phyloP scores from a whole-genome alignment of 2,113 vertebrate genomes.

The Passer montanus region DNA sequence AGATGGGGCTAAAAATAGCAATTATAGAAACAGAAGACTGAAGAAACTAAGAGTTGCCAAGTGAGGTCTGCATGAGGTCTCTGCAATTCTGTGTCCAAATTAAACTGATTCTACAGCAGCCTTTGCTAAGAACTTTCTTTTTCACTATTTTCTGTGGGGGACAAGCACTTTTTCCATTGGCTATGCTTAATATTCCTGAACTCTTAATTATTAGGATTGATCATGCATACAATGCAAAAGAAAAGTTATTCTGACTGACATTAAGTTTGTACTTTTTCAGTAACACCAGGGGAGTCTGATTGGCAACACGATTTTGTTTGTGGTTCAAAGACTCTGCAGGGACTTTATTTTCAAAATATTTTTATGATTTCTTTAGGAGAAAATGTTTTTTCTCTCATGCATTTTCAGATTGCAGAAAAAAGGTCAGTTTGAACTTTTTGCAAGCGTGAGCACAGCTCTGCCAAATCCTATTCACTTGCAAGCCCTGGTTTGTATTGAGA shows the following conservation, averaged over 20 bases:
- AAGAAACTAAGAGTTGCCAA: constrained; percentile 1
- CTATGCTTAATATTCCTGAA: neutral
- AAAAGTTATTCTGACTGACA: neutral
- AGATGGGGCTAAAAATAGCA: constrained; percentile 52
- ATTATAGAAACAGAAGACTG: neutral
- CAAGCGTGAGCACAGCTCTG: neutral
- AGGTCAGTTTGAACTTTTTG: neutral
- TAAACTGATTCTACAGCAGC: neutral
- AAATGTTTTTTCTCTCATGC: neutral
- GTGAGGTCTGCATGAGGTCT: neutral
- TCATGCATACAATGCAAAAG: neutral
- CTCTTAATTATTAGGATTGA: neutral
- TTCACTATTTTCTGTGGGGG: neutral
- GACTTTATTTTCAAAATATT: constrained; percentile 9
- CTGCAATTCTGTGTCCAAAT: neutral
- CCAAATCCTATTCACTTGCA: neutral
- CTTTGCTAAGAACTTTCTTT: neutral
- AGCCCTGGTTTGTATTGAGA: neutral
- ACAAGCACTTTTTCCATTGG: neutral
- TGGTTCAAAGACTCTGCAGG: neutral
- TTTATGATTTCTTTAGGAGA: neutral
- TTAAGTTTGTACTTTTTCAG: neutral
- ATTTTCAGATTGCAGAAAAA: neutral
- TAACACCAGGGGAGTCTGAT: neutral
- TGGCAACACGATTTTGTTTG: neutral